Evolutionary conservation across 2,888 invertebrate species (phyloP).

Genomic region (Bugulina stolonifera): DNA sequence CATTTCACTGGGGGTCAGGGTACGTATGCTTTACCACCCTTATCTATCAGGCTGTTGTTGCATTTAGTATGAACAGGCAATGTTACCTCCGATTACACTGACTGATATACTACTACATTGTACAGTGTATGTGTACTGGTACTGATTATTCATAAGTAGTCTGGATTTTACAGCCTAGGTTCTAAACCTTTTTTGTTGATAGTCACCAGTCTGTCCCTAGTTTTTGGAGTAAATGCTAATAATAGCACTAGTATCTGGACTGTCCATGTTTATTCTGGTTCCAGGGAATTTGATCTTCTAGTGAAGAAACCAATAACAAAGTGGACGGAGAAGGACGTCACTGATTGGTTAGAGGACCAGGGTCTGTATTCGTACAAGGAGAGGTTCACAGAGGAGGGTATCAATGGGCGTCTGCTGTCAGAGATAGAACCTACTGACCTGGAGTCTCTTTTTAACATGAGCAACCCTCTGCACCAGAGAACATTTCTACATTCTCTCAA

Average conservation of each 20-base stretch:
- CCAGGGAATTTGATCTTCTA: conserved; percentile 34
- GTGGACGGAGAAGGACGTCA: conserved; percentile 40
- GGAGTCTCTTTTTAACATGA: conserved; percentile 33
- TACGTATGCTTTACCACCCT: too few species aligned
- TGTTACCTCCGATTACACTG: background rate
- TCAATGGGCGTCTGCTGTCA: conserved; percentile 39
- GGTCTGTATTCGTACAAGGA: conserved; percentile 36
- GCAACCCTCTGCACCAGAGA: conserved; percentile 35
- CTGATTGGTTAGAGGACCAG: conserved; percentile 37
- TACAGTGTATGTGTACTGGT: background rate
- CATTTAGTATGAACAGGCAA: too few species aligned
- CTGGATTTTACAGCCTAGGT: too few species aligned
- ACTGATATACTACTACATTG: background rate
- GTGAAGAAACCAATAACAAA: conserved; percentile 36
- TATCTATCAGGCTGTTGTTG: too few species aligned
- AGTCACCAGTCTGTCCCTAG: too few species aligned
- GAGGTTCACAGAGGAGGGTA: conserved; percentile 32
- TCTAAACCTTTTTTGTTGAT: too few species aligned
- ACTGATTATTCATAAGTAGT: background rate
- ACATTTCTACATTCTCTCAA: conserved; percentile 35
- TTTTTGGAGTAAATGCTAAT: too few species aligned
- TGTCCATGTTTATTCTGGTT: background rate
- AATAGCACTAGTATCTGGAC: background rate
- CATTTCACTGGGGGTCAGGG: background rate
- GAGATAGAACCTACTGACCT: conserved; percentile 35